Percentiles rank a stretch among this genome's conserved stretches.
phyloP scores from a whole-genome alignment of 2,113 vertebrate species.

The Nyctibius bracteatus region DNA sequence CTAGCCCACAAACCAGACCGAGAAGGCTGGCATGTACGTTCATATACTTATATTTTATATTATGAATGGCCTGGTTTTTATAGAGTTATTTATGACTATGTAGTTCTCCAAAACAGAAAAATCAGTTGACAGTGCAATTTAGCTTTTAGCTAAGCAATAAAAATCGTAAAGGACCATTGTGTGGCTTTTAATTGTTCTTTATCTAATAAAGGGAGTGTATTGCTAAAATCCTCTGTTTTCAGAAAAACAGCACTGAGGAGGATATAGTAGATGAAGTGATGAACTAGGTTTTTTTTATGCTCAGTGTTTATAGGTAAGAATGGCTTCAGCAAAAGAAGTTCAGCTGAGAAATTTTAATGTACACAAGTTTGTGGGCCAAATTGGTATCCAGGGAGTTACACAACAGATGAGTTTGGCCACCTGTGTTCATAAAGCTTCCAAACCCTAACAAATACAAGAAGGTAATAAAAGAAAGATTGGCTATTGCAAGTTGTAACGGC shows the following conservation, averaged over 20 bases:
- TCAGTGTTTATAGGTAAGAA: not conserved
- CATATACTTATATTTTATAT: not conserved
- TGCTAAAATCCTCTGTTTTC: not conserved
- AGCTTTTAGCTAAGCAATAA: not conserved
- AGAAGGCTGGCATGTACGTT: not conserved
- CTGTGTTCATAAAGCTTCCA: not conserved
- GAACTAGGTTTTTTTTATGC: not conserved
- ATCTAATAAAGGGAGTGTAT: not conserved
- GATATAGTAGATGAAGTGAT: not conserved
- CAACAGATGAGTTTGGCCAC: not conserved
- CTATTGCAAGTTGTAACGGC: not conserved
- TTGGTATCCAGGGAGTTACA: not conserved
- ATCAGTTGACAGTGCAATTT: not conserved
- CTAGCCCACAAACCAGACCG: not conserved
- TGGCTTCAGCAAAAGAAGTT: not conserved
- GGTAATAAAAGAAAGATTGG: not conserved
- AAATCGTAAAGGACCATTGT: not conserved
- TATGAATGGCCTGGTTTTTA: rapidly evolving
- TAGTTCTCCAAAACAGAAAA: not conserved
- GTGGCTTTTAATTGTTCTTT: not conserved
- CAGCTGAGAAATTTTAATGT: not conserved
- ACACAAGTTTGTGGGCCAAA: not conserved
- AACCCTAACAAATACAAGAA: not conserved
- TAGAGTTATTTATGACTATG: not conserved
- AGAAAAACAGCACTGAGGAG: not conserved